Evolutionary conservation across 2,888 invertebrate species (phyloP), one percentile per base, ranked within the genome.

Genomic region (Ophonus ardosiacus): DNA sequence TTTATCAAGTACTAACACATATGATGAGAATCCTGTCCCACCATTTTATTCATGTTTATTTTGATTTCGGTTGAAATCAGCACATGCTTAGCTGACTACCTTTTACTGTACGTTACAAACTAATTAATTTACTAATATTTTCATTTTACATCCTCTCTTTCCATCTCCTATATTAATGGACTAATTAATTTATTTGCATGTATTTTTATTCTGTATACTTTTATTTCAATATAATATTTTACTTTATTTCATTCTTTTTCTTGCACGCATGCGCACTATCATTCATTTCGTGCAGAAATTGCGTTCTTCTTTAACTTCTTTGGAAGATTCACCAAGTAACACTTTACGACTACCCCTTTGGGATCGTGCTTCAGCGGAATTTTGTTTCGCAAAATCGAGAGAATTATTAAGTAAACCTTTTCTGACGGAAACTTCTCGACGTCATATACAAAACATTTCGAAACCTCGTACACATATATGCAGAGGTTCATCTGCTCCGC

Each of bases 341-440:
- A 89, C 89, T 85, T 90, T 93, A 83, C 92, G 94, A 86, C 91
- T 95, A 71, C 95, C 95, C 0, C 90, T 95, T 15, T 95, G 95
- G 93, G 95, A 95, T 90, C 94, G 94, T 89, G 94, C 95, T n/a
- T 94, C 94, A 10, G 95, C 95, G 0, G 95, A 95, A 90, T 95
- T 95, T 89, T 95, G 94, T 89, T 95, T 95, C 88, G 95, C 95
- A 56, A 95, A 95, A 88, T 95, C 95, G 0, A 93, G 95, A 5
- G 95, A 95, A 89, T 91, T 95, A 13, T 90, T 95, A 1, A 93
- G 94, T 56, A 93, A 94, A 78, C 94, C 95, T 0, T 91, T 92
- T 87, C 59, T 82, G 24, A 80, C 83, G 13, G 82, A 85, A 80
- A 63, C 61, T 17, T 59, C 59, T 18, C 59, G 56, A 10, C 61